Conservation (phyloP, 1,140 invertebrate species). For the Cydia pomonella region DNA sequence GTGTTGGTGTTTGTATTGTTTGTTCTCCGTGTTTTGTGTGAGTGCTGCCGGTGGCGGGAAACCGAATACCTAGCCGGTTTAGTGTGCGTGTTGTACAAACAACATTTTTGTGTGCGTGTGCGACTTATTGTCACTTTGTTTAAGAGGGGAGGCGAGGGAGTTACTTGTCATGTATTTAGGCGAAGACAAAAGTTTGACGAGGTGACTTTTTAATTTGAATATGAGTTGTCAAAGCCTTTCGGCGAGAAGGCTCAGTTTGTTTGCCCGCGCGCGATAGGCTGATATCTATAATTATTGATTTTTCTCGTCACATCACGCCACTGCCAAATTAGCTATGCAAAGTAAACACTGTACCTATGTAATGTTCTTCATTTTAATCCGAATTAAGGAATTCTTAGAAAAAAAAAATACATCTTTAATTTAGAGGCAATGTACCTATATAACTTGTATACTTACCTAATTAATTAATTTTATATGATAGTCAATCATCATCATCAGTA, state of each 20-base stretch:
- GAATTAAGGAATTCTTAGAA: background rate
- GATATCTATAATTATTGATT: conserved; percentile 62
- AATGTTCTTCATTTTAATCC: too few relatives aligned
- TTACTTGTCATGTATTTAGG: conserved; percentile 79
- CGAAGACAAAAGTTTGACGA: conserved; percentile 76
- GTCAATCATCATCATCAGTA: too few relatives aligned
- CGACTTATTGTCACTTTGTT: conserved; percentile 77
- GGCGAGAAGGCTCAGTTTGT: conserved; percentile 34
- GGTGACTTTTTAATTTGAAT: conserved; percentile 75
- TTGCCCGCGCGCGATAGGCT: conserved; percentile 48
- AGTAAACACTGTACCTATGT: too few relatives aligned
- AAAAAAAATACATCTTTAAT: background rate
- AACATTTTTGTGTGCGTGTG: conserved; percentile 59
- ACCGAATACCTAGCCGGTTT: conserved; percentile 75
- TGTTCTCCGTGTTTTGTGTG: conserved; percentile 77
- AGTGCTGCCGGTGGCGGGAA: conserved; percentile 78
- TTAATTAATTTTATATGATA: too few relatives aligned
- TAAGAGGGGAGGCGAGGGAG: conserved; percentile 70
- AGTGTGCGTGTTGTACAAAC: conserved; percentile 70
- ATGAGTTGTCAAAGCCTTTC: background rate
- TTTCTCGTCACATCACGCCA: conserved; percentile 60
- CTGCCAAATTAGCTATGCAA: conserved; percentile 54
- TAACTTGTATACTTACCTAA: too few relatives aligned
- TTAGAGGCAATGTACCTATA: too few relatives aligned
- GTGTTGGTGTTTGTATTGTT: conserved; percentile 80